Percentiles rank a stretch among this genome's conserved stretches.
Evolutionary conservation across 1,140 invertebrate genomes (phyloP).

Genomic region (Solen grandis): DNA sequence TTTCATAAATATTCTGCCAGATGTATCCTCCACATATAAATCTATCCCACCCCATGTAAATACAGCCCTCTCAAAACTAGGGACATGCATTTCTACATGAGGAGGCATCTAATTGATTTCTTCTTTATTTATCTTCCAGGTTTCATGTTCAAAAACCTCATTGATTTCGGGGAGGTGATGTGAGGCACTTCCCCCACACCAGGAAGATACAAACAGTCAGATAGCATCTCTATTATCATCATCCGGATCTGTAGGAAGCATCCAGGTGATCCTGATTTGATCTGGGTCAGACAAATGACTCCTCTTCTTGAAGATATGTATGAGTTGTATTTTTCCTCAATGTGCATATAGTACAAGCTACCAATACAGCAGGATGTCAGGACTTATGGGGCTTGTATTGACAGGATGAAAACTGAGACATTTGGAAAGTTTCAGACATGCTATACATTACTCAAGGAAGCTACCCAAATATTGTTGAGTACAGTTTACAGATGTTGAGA

Average conservation of each 20-base stretch:
- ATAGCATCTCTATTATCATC: slow-evolving; percentile 35
- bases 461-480: not conserved
- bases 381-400: not conserved
- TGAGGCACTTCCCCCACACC: too few relatives aligned
- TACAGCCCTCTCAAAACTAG: too few relatives aligned
- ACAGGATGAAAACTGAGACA: not conserved
- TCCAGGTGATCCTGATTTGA: slow-evolving; percentile 24
- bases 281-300: slow-evolving; percentile 21
- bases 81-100: too few relatives aligned
- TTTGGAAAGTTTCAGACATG: not conserved
- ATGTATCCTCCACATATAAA: too few relatives aligned
- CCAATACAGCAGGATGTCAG: not conserved
- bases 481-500: not conserved
- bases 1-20: too few relatives aligned
- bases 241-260: not conserved
- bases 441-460: not conserved
- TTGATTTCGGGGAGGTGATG: too few relatives aligned
- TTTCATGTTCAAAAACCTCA: too few relatives aligned
- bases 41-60: too few relatives aligned
- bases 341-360: not conserved
- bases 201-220: too few relatives aligned
- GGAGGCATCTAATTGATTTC: too few relatives aligned
- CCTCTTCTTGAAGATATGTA: not conserved
- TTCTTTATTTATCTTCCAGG: too few relatives aligned
- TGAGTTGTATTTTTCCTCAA: too few relatives aligned